A percentile compares a stretch with the other conserved stretches of the same genome.
Conservation (phyloP, 2,888 invertebrate genomes). For the Craniophora ligustri region DNA sequence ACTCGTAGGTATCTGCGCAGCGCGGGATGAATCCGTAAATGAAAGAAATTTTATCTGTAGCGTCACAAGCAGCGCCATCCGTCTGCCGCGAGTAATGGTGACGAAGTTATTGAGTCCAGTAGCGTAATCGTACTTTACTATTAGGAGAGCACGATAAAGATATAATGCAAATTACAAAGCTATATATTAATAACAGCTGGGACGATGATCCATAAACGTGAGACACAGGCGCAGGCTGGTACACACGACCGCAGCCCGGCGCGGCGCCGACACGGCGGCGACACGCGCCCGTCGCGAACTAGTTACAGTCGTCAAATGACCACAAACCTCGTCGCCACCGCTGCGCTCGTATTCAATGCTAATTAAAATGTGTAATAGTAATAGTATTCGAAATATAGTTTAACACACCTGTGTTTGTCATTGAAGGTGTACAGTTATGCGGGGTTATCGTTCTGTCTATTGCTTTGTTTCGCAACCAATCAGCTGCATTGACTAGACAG, state of each 20-base stretch:
- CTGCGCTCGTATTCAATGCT: slow-evolving; percentile 2
- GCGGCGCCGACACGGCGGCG: neutral
- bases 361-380: neutral
- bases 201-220: neutral
- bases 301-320: slow-evolving; percentile 12
- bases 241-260: neutral
- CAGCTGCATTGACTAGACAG: too few relatives aligned
- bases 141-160: too few relatives aligned
- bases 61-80: too few relatives aligned
- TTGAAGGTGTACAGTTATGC: too few relatives aligned
- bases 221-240: neutral
- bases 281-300: slow-evolving; percentile 6
- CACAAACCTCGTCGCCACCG: neutral
- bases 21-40: slow-evolving; percentile 20
- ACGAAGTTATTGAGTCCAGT: neutral
- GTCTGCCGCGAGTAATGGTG: neutral
- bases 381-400: too few relatives aligned
- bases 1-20: slow-evolving; percentile 20
- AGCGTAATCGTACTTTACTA: neutral
- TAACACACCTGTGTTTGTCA: too few relatives aligned
- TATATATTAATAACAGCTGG: neutral
- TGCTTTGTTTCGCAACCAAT: too few relatives aligned
- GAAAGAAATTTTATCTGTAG: slow-evolving; percentile 25
- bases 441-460: too few relatives aligned
- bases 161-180: too few relatives aligned